These are phyloP conservation scores for Leptinotarsa defecta DNA, from an alignment of 1,140 invertebrate genomes.

Conservation along the genomic window DNA sequence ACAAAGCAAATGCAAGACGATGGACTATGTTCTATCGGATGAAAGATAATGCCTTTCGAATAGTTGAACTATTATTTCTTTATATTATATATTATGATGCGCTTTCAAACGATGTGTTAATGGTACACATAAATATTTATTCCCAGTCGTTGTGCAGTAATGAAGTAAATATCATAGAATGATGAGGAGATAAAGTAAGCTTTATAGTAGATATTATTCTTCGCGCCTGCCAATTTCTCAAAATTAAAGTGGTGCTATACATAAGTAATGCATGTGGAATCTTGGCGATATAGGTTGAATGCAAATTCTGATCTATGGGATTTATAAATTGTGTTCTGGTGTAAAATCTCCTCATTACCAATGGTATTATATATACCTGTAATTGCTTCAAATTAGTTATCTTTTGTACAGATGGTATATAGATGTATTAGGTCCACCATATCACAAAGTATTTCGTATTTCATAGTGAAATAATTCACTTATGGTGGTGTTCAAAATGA, in stretches of 20 bases:
- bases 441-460: too few relatives aligned
- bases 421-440: too few relatives aligned
- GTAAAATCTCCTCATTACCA: not conserved
- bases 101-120: conserved; percentile 8
- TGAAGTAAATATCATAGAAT: not conserved
- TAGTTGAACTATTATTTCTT: conserved; percentile 2
- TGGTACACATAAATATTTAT: not conserved
- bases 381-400: too few relatives aligned
- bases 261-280: not conserved
- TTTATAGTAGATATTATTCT: not conserved
- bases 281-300: not conserved
- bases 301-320: not conserved
- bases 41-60: conserved; percentile 20
- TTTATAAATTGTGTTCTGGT: not conserved
- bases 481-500: too few relatives aligned
- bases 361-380: not conserved
- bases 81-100: conserved; percentile 1
- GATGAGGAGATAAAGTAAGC: conserved; percentile 3
- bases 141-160: not conserved
- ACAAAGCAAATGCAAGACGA: conserved; percentile 17
- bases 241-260: not conserved
- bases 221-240: not conserved
- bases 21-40: conserved; percentile 15
- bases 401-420: too few relatives aligned
- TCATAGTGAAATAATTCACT: too few relatives aligned